These are phyloP conservation scores for Buceros bicornis DNA, from an alignment of 2,797 vertebrate species.

Conservation along the genomic window DNA sequence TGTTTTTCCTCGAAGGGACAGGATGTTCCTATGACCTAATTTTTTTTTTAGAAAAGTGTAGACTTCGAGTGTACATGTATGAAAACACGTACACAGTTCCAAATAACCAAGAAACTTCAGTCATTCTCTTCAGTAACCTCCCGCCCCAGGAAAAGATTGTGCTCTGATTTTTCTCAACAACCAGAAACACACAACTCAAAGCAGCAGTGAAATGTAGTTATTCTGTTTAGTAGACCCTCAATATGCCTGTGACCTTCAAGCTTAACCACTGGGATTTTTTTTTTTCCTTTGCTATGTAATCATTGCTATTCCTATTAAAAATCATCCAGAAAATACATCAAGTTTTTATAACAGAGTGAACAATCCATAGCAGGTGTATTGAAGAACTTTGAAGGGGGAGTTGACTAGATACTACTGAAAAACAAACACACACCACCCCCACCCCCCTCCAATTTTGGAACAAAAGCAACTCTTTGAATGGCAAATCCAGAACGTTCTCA, in stretches of 20 bases:
- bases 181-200: background rate
- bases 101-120: background rate
- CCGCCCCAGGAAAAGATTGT: background rate
- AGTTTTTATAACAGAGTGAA: background rate
- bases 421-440: background rate
- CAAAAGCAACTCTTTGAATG: background rate
- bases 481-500: background rate
- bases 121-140: background rate
- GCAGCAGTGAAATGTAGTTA: background rate
- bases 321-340: rapidly evolving
- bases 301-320: background rate
- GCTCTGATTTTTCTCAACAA: background rate
- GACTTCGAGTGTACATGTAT: rapidly evolving
- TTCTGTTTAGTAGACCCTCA: background rate
- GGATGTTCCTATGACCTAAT: background rate
- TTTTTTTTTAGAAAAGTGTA: background rate
- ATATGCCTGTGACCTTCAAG: background rate
- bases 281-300: background rate
- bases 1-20: background rate
- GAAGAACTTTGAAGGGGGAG: background rate
- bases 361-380: background rate
- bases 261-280: rapidly evolving
- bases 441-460: background rate
- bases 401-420: background rate
- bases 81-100: background rate